Conservation (phyloP, 2,797 vertebrate species). For the Aulostomus chinensis region DNA sequence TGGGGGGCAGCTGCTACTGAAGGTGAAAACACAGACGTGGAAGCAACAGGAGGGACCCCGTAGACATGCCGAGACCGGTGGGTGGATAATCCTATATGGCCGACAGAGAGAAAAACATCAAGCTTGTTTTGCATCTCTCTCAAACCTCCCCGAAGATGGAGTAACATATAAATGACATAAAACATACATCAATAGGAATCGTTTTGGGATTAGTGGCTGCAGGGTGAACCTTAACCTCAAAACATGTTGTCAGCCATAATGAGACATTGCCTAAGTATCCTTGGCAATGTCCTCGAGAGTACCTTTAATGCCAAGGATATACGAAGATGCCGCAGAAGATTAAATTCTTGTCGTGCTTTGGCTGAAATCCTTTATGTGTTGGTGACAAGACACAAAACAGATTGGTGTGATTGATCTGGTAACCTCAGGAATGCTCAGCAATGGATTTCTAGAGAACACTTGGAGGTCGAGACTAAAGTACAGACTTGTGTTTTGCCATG, state of each 20-base stretch:
- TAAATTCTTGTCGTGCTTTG: conserved; percentile 13
- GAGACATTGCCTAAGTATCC: conserved; percentile 15
- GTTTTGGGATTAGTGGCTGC: conserved; percentile 3
- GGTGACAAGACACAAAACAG: not conserved
- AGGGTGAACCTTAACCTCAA: conserved; percentile 7
- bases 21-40: too few relatives aligned
- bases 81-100: not conserved
- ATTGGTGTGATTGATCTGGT: conserved; percentile 11
- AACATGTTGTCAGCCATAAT: conserved; percentile 30
- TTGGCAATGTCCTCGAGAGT: too few relatives aligned
- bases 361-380: conserved; percentile 3
- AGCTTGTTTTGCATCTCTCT: too few relatives aligned
- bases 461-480: conserved; percentile 34
- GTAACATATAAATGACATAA: conserved; percentile 7
- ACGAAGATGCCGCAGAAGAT: conserved; percentile 8
- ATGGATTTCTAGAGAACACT: conserved; percentile 33
- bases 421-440: conserved; percentile 30
- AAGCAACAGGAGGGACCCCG: not conserved
- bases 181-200: conserved; percentile 35
- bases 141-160: not conserved
- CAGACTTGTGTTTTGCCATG: conserved; percentile 47
- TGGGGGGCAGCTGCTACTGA: too few relatives aligned
- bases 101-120: not conserved
- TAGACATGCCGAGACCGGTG: conserved; percentile 8
- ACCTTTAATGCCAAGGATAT: conserved; percentile 13